Conservation (phyloP, 2,888 invertebrate genomes). For the Phymatocera aterrima region DNA sequence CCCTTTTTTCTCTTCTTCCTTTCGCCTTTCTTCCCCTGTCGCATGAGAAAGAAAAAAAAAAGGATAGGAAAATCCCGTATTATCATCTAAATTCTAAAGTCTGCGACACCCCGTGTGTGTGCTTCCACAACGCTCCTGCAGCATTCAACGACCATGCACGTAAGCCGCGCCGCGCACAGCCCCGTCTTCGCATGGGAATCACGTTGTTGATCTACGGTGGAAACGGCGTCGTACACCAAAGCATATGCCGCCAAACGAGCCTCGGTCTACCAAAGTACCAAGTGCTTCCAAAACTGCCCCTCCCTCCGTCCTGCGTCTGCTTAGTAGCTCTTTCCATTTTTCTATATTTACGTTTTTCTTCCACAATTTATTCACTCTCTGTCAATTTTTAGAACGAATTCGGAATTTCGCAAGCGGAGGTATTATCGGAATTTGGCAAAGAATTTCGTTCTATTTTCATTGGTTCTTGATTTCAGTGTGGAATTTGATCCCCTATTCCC, state of each 20-base stretch:
- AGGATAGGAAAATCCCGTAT: background rate
- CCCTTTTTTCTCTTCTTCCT: background rate
- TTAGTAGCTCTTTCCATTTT: slow-evolving; percentile 51
- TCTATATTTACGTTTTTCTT: background rate
- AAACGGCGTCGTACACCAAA: slow-evolving; percentile 58
- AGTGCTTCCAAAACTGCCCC: slow-evolving; percentile 50
- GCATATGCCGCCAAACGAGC: slow-evolving; percentile 58
- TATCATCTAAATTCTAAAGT: slow-evolving; percentile 28
- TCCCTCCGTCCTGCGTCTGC: slow-evolving; percentile 47
- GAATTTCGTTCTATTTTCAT: too few species aligned
- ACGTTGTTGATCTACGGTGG: slow-evolving; percentile 68
- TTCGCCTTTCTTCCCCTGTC: background rate
- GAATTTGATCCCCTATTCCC: too few species aligned
- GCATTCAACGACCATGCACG: slow-evolving; percentile 49
- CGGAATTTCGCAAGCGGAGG: too few species aligned
- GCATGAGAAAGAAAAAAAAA: background rate
- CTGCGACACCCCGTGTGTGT: slow-evolving; percentile 21
- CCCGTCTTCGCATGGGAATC: slow-evolving; percentile 65
- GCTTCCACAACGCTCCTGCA: background rate
- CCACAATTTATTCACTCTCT: too few species aligned
- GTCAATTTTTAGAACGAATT: too few species aligned
- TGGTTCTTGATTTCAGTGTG: too few species aligned
- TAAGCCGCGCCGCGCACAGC: slow-evolving; percentile 50
- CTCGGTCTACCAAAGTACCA: slow-evolving; percentile 31
- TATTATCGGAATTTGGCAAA: too few species aligned